A percentile compares a stretch with the other conserved stretches of the same genome.
These are phyloP conservation scores for Scartelaos histophorus DNA, from an alignment of 2,113 vertebrate genomes.

Conservation along the genomic window DNA sequence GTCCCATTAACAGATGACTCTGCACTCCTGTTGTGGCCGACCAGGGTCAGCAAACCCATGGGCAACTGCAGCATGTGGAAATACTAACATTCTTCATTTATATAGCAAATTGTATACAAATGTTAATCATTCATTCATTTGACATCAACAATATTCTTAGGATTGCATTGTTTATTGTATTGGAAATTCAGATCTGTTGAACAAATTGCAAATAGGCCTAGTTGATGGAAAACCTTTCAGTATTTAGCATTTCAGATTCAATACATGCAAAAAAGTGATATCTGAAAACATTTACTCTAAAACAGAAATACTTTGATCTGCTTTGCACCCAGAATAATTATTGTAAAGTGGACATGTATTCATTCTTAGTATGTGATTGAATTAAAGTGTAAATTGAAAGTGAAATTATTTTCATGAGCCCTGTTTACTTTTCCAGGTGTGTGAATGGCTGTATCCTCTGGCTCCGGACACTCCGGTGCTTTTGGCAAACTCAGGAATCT, in stretches of 20 bases:
- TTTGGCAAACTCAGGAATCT: constrained; percentile 87
- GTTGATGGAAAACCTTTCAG: too few relatives aligned
- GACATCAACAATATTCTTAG: neutral
- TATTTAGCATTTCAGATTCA: neutral
- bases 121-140: neutral
- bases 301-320: neutral
- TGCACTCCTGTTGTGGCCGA: constrained; percentile 64
- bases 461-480: constrained; percentile 86
- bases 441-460: constrained; percentile 90
- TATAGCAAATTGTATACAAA: neutral
- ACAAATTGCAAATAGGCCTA: too few relatives aligned
- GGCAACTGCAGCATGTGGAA: constrained; percentile 10
- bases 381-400: too few relatives aligned
- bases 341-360: too few relatives aligned
- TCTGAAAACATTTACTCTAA: neutral
- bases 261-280: neutral
- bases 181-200: too few relatives aligned
- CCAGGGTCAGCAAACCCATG: constrained; percentile 32
- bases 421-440: constrained; percentile 78
- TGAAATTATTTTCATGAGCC: neutral
- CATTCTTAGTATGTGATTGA: neutral
- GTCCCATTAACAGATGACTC: constrained; percentile 64
- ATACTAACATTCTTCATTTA: neutral
- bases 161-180: neutral
- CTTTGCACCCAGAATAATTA: too few relatives aligned